These are phyloP conservation scores for Athetis lepigone DNA, from an alignment of 2,888 invertebrate genomes.

Conservation along the genomic window DNA sequence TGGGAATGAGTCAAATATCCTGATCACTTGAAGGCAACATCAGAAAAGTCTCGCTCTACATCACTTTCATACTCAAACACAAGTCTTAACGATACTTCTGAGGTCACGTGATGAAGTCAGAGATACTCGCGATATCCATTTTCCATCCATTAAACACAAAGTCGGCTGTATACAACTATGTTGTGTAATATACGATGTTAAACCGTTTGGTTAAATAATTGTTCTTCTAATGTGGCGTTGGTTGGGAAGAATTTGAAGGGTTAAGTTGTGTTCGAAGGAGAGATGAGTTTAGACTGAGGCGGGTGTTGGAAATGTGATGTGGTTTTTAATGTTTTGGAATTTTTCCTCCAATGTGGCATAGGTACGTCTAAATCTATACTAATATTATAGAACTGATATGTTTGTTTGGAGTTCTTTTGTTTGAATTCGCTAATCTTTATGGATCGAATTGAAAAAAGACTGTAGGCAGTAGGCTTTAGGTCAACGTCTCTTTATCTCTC, in stretches of 20 bases:
- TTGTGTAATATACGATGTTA: constrained; percentile 42
- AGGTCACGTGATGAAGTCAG: constrained; percentile 57
- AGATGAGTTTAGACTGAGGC: neutral
- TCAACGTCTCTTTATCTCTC: too few species aligned
- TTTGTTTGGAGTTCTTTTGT: too few species aligned
- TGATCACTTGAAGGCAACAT: too few species aligned
- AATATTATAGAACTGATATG: too few species aligned
- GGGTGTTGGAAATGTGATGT: neutral
- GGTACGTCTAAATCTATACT: too few species aligned
- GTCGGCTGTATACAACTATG: constrained; percentile 54
- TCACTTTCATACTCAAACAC: constrained; percentile 17
- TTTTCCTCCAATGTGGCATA: too few species aligned
- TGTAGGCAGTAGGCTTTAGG: too few species aligned
- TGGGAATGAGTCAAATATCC: too few species aligned
- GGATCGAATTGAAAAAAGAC: too few species aligned
- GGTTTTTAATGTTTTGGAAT: neutral
- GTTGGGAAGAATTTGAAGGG: neutral
- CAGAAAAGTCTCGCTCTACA: constrained; percentile 2
- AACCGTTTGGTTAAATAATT: constrained; percentile 43
- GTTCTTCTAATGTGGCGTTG: constrained; percentile 30
- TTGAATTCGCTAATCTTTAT: too few species aligned
- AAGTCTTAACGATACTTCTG: constrained; percentile 59
- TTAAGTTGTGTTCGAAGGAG: neutral
- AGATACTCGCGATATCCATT: constrained; percentile 61
- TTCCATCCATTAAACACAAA: constrained; percentile 65